Evolutionary conservation across 2,888 invertebrate species (phyloP), one percentile per base, ranked within the genome.

Genomic region (Coelogynopora nodosa): DNA sequence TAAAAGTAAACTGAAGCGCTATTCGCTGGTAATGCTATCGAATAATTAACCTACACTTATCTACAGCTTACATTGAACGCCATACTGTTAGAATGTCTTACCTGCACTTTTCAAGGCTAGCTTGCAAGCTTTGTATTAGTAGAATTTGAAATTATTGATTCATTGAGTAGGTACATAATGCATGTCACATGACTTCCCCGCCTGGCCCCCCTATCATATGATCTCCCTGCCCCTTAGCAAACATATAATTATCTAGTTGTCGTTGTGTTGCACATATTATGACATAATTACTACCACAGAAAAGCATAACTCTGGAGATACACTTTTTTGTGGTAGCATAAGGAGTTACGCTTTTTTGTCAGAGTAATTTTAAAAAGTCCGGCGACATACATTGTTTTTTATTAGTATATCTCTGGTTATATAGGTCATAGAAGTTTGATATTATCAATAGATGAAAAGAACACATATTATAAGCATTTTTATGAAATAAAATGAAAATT

Each of bases 361-460:
- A 49, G 5, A 49, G 49, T 49, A 49, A 49, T 49, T 49, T 49
- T 49, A 49, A 49, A 49, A 49, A 49, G 49, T 49, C 49, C 5
- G 49, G 49, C 49, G 49, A 49, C 49, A 10, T 49, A 49, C 49
- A 49, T 49, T 74, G 18, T 13, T 74, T 74, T 74, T 74, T 74
- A 74, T 74, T 74, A 74, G 74, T 74, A 74, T 74, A 74, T 74
- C 74, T 74, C 74, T 74, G 74, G 74, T 74, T 74, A 74, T 74
- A 74, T 74, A 74, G 74, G 74, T 74, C 74, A 74, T 74, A 74
- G 74, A 74, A 74, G 74, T 74, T 74, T 74, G 74, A 74, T 74
- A 74, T 74, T 74, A 74, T 74, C 74, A 74, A n/a, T 74, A 74
- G 23, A 74, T 74, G 74, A 74, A 74, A 74, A 74, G 23, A 26